Base-by-base conservation (phyloP, 2,888 invertebrate genomes). In the Diaphora mendica region DNA sequence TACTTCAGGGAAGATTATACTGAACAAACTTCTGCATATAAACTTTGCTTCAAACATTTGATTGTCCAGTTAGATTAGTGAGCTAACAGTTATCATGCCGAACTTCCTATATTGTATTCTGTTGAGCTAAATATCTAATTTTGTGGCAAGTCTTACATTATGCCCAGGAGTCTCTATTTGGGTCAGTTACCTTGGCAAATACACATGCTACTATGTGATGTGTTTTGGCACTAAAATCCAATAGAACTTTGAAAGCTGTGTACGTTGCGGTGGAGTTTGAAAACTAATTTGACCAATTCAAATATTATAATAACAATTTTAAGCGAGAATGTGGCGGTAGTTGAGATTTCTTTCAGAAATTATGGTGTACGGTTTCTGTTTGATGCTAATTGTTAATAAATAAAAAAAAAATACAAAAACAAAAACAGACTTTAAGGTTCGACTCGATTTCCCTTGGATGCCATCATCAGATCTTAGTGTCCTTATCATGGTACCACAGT, bases 151-250 rank as follows among this genome's bases (percentile, higher is more conserved):
- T 77, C 75, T 85, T 77, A 85, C 71, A 76, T 84, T 80, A 82
- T 76, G 73, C 35, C n/a, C 69, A 76, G 75, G 68, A 59, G 26
- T 15, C 30, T 30, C 69, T 77, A 30, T 51, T 68, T 39, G 51
- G 71, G 76, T 77, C 76, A 82, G 74, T 75, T 74, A 72, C 74
- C 73, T 77, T 76, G 77, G 73, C 79, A 83, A 84, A 75, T 76
- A 77, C 76, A 77, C 73, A 78, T 74, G 70, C 68, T 74, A 64
- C 71, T 66, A 51, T 76, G 65, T 44, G 76, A 80, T 77, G 76
- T 72, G 77, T 83, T 84, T 84, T 82, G 85, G 79, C 85, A 84
- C 74, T 76, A 80, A 66, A 75, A 51, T 64, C 68, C 64, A 65
- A 71, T 78, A 73, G 79, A 69, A 68, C 70, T 74, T 68, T 64